Evolutionary conservation across 1,140 invertebrate genomes (phyloP).

Genomic region (Camponotus pennsylvanicus): DNA sequence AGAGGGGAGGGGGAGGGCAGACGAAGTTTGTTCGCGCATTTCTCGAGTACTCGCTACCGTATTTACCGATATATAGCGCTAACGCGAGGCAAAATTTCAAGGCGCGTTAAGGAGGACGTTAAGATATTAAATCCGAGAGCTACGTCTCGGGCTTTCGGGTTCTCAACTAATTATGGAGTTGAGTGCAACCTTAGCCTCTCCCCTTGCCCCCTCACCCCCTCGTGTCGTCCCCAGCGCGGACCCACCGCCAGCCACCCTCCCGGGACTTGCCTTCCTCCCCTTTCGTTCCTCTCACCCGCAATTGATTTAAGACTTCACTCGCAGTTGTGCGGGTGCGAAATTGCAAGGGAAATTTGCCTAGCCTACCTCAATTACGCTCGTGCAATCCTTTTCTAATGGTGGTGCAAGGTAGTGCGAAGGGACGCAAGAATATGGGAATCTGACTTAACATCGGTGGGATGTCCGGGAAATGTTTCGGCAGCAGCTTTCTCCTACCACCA

Average conservation of each 20-base stretch:
- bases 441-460: neutral
- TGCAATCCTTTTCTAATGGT: slow-evolving; percentile 23
- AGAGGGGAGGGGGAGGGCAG: neutral
- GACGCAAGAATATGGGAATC: slow-evolving; percentile 3
- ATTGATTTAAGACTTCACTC: slow-evolving; percentile 81
- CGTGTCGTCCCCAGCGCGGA: slow-evolving; percentile 34
- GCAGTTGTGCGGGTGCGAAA: slow-evolving; percentile 78
- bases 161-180: slow-evolving; percentile 81
- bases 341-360: slow-evolving; percentile 77
- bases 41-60: slow-evolving; percentile 60
- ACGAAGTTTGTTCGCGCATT: slow-evolving; percentile 62
- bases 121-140: slow-evolving; percentile 81
- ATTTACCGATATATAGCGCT: slow-evolving; percentile 72
- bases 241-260: slow-evolving; percentile 8
- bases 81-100: slow-evolving; percentile 74
- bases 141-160: slow-evolving; percentile 68
- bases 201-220: neutral
- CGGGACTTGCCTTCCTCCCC: neutral
- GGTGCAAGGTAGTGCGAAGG: neutral
- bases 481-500: no score
- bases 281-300: slow-evolving; percentile 65
- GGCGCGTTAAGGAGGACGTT: slow-evolving; percentile 78
- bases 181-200: slow-evolving; percentile 77
- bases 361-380: slow-evolving; percentile 60
- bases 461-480: neutral